These are phyloP conservation scores for Coregonus ussuriensis DNA, from an alignment of 2,797 vertebrate species.

Conservation along the genomic window DNA sequence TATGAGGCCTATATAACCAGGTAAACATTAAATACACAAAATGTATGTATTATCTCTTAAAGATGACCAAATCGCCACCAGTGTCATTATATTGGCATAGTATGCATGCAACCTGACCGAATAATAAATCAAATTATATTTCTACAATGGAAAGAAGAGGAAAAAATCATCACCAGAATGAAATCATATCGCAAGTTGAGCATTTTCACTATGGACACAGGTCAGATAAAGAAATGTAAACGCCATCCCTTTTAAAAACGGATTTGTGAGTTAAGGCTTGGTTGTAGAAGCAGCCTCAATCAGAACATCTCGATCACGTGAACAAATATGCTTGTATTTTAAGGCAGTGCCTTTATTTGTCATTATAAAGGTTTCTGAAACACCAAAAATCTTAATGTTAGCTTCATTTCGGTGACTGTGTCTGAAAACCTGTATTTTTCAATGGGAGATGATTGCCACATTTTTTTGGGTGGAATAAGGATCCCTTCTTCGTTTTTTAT, in stretches of 20 bases:
- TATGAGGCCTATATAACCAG: background rate
- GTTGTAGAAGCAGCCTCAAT: slow-evolving; percentile 83
- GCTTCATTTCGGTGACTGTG: slow-evolving; percentile 64
- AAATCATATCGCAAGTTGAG: slow-evolving; percentile 33
- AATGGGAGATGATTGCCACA: slow-evolving; percentile 77
- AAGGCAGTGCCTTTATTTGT: slow-evolving; percentile 95
- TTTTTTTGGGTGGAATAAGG: slow-evolving; percentile 78
- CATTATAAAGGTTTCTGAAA: slow-evolving; percentile 89
- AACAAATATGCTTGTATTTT: slow-evolving; percentile 94
- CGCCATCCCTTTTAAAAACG: slow-evolving; percentile 78
- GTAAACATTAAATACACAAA: background rate
- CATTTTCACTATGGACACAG: slow-evolving; percentile 55
- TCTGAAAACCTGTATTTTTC: slow-evolving; percentile 71
- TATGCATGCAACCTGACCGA: background rate
- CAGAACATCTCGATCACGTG: slow-evolving; percentile 92
- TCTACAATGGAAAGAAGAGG: slow-evolving; percentile 33
- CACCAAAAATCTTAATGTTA: slow-evolving; percentile 80
- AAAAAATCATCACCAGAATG: slow-evolving; percentile 35
- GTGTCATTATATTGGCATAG: background rate
- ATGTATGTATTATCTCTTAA: background rate
- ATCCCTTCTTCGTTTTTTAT: slow-evolving; percentile 92
- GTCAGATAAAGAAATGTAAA: slow-evolving; percentile 69
- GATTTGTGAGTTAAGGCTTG: slow-evolving; percentile 80
- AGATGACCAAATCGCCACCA: background rate
- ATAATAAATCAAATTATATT: slow-evolving; percentile 17